Evolutionary conservation across 2,113 vertebrate genomes (phyloP), one percentile per base, ranked within the genome.

Genomic region (Collichthys lucidus): DNA sequence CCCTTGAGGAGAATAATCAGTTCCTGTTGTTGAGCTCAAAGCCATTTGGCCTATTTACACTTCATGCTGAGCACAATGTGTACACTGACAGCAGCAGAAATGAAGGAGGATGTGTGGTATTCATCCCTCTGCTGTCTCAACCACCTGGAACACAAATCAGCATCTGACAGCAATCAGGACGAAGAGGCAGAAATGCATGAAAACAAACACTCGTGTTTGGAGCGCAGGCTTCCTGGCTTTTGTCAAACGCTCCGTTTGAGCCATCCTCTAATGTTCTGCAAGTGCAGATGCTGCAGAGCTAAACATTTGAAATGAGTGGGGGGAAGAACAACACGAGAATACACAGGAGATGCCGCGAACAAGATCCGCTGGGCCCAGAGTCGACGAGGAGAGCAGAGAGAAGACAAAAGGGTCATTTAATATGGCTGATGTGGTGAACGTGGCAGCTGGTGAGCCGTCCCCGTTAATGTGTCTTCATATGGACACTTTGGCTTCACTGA

Each of bases 121-220:
- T 93, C 88, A 78, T 92, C 80, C 77, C 63, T 88, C 85, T 82
- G 83, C 83, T 61, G 80, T 77, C 88, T 74, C 90, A 91, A 88
- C 92, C 88, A 93, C 72, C 91, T 93, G 92, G 90, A 94, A 93
- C 96, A 95, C 94, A 95, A 95, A 78, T 40, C 35, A 72, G 94
- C 96, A 97, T 97, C 97, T 98, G 97, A 95, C 96, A 96, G 94
- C 95, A 96, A 97, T 97, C 95, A 96, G 94, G 69, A 63, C 17
- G 16, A 93, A 90, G 92, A 92, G 92, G 16, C 35, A n/a, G 91
- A 90, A 92, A 94, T 93, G 95, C 94, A 96, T 94, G 88, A 95
- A 96, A 96, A 95, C 95, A 96, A 96, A 96, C 95, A 94, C 93
- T 92, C 92, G 96, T 96, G 95, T 96, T 96, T 96, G 94, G 94